phyloP scores from a whole-genome alignment of 2,113 vertebrate genomes.

The Lanius ludovicianus region DNA sequence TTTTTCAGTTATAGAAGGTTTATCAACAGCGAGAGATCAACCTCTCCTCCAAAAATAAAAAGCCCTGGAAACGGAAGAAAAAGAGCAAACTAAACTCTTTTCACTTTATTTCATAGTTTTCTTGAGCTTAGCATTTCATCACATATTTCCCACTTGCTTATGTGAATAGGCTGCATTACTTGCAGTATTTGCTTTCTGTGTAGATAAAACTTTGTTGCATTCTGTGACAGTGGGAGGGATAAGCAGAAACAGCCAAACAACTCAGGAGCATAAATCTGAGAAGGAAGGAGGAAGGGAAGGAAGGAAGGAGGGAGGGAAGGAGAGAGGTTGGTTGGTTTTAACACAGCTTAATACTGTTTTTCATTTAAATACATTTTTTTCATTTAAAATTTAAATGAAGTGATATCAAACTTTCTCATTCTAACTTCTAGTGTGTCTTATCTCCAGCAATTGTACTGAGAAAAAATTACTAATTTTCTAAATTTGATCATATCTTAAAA shows the following conservation, averaged over 20 bases:
- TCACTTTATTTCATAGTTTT: neutral
- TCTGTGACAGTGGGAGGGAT: neutral
- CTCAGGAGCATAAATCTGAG: neutral
- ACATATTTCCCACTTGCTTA: neutral
- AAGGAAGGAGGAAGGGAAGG: neutral
- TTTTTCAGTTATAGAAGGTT: neutral
- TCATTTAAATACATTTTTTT: neutral
- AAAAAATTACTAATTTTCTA: neutral
- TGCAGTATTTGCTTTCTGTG: neutral
- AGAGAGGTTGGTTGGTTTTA: neutral
- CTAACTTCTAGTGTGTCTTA: neutral
- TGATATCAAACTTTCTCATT: neutral
- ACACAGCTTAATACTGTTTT: neutral
- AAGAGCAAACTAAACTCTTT: neutral
- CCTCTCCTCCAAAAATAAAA: neutral
- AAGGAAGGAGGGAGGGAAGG: neutral
- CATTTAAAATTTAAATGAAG: neutral
- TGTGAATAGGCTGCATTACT: neutral
- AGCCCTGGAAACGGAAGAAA: neutral
- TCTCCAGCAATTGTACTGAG: neutral
- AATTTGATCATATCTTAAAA: neutral
- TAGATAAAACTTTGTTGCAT: neutral
- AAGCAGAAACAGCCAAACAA: neutral
- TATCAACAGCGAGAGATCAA: neutral
- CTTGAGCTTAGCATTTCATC: neutral